phyloP scores from a whole-genome alignment of 2,888 invertebrate genomes.

The Hemistola chrysoprasaria region DNA sequence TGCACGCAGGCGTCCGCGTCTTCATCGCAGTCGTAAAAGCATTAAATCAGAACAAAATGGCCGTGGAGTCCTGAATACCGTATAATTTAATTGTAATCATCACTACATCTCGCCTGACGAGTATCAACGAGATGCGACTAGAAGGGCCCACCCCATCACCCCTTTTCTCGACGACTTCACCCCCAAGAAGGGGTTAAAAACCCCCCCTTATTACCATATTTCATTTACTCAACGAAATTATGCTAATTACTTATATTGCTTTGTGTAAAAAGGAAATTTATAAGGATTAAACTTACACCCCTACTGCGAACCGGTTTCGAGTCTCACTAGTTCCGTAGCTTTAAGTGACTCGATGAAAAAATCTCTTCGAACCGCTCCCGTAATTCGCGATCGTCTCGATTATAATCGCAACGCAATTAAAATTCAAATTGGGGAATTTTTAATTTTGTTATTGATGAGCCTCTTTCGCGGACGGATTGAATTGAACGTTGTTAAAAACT shows the following conservation, averaged over 20 bases:
- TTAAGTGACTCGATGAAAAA: conserved; percentile 61
- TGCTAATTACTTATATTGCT: conserved; percentile 83
- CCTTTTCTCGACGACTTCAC: conserved; percentile 48
- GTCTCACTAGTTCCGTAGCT: conserved; percentile 48
- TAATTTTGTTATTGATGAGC: conserved; percentile 81
- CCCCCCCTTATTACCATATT: conserved; percentile 81
- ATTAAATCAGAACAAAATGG: conserved; percentile 75
- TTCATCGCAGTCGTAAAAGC: conserved; percentile 37
- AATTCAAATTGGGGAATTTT: conserved; percentile 80
- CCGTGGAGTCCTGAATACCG: conserved; percentile 56
- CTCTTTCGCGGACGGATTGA: conserved; percentile 64
- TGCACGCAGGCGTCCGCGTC: conserved; percentile 23
- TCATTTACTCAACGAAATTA: conserved; percentile 83
- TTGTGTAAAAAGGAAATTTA: conserved; percentile 83
- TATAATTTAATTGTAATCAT: conserved; percentile 81
- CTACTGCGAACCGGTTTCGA: conserved; percentile 49
- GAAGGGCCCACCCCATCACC: conserved; percentile 53
- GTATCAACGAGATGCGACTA: conserved; percentile 78
- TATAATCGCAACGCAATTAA: conserved; percentile 80
- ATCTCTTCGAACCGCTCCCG: conserved; percentile 57
- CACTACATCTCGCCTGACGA: conserved; percentile 78
- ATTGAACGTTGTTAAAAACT: conserved; percentile 71
- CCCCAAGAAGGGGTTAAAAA: conserved; percentile 66
- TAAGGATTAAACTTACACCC: conserved; percentile 80
- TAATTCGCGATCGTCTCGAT: conserved; percentile 70